Conservation (phyloP, 2,888 invertebrate genomes). For the Acanthoscelides obtectus region DNA sequence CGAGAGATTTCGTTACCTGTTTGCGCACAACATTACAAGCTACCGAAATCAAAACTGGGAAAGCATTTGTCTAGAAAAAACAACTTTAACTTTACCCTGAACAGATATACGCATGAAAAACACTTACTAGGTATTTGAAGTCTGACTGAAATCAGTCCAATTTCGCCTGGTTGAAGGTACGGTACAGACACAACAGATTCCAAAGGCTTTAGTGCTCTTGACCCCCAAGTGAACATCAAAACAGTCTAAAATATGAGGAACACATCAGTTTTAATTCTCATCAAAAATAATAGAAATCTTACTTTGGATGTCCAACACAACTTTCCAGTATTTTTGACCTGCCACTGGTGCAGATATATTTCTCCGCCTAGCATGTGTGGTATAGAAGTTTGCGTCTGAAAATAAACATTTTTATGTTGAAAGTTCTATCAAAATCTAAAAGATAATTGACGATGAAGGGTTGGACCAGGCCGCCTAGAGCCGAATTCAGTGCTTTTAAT, state of each 20-base stretch:
- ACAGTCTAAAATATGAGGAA: conserved; percentile 38
- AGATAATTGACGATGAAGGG: too few species aligned
- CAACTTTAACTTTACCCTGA: too few species aligned
- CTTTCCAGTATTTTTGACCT: conserved; percentile 43
- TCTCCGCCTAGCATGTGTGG: conserved; percentile 42
- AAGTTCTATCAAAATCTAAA: background rate
- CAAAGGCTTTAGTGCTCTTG: conserved; percentile 40
- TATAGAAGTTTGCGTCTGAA: conserved; percentile 13
- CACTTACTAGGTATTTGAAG: conserved; percentile 43
- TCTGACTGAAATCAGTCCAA: conserved; percentile 37
- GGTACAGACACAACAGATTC: conserved; percentile 39
- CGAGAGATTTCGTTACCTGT: too few species aligned
- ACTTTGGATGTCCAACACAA: conserved; percentile 41
- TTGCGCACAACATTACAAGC: too few species aligned
- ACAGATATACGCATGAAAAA: background rate
- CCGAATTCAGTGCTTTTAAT: too few species aligned
- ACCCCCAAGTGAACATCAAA: conserved; percentile 46
- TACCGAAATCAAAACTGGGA: too few species aligned
- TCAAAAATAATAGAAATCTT: conserved; percentile 8
- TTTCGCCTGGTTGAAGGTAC: conserved; percentile 41
- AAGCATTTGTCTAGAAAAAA: too few species aligned
- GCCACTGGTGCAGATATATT: conserved; percentile 43
- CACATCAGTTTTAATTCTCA: background rate
- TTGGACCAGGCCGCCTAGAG: too few species aligned
- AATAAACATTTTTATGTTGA: background rate